Evolutionary conservation across 2,888 invertebrate genomes (phyloP), one percentile per base, ranked within the genome.

Genomic region (Papilio protenor): DNA sequence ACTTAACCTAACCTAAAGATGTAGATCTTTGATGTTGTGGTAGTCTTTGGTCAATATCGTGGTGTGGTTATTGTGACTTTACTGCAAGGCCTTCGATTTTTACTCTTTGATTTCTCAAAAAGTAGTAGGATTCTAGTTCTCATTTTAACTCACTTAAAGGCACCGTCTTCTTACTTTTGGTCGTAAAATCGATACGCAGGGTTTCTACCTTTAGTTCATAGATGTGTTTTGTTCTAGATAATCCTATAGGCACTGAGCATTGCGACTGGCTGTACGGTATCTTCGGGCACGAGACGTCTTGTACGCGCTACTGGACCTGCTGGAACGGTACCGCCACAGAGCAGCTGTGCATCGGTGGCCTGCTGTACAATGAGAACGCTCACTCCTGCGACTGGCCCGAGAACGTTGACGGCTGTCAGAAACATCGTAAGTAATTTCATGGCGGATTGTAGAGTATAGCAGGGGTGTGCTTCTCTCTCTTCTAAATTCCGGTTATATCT

Each of bases 331-430:
- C 98, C 0, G 97, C 98, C 16, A 98, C 98, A 0, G 98, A 98
- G 87, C 98, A 98, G 90, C 96, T 98, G 75, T 98, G 98, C 92
- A 98, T 98, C 86, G 98, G 98, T 40, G 98, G 98, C 0, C 96
- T 98, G 70, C 95, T 98, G 45, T 98, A 98, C 95, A 98, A 98
- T 88, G 98, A 98, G 92, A 96, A 97, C 85, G 97, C 98, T 0
- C 97, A 98, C 90, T 98, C 98, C 72, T 98, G 98, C 89, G 98
- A 98, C 91, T 98, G 98, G 98, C 98, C 98, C 0, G 98, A 98
- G 87, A 98, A 98, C 89, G 98, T 98, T 1, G 98, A 97, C 76
- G 98, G 98, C 76, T 98, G 98, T 88, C 98, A 98, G 90, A 98
- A 98, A 88, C 98, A 98, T 95, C 98, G 98, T 98, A 92, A 97